phyloP scores from a whole-genome alignment of 2,888 invertebrate genomes.

The Scrobipalpa atriplicella region DNA sequence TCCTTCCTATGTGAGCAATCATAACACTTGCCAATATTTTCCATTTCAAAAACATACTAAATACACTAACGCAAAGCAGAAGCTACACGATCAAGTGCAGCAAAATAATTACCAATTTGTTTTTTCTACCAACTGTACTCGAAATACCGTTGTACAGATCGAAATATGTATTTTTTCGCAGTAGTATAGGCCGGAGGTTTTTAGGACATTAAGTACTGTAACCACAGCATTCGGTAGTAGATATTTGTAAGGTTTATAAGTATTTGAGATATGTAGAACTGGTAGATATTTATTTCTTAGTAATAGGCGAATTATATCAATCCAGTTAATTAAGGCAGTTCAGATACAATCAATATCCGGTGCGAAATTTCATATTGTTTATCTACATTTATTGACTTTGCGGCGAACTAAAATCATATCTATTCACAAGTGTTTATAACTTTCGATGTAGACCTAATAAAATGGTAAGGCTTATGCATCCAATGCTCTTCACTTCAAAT shows the following conservation, averaged over 20 bases:
- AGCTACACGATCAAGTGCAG: neutral
- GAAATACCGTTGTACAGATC: neutral
- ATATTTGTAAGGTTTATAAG: neutral
- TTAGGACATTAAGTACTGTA: neutral
- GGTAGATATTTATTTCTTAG: neutral
- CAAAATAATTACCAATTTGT: neutral
- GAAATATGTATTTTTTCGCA: neutral
- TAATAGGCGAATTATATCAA: neutral
- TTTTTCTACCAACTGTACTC: neutral
- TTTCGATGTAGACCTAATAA: too few species aligned
- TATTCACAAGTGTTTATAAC: neutral
- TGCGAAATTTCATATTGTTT: neutral
- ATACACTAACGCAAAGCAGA: conserved; percentile 13
- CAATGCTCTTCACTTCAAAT: too few species aligned
- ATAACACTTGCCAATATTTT: conserved; percentile 76
- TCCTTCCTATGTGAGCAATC: conserved; percentile 81
- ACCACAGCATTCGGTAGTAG: neutral
- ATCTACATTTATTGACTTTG: conserved; percentile 10
- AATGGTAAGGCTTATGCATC: too few species aligned
- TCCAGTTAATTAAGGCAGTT: neutral
- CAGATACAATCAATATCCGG: neutral
- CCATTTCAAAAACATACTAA: conserved; percentile 41
- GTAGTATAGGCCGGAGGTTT: neutral
- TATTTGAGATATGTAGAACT: neutral
- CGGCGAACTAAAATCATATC: conserved; percentile 13